Percentiles rank a stretch among this genome's conserved stretches.
phyloP scores from a whole-genome alignment of 2,797 vertebrate genomes.

The Siniperca obscura region DNA sequence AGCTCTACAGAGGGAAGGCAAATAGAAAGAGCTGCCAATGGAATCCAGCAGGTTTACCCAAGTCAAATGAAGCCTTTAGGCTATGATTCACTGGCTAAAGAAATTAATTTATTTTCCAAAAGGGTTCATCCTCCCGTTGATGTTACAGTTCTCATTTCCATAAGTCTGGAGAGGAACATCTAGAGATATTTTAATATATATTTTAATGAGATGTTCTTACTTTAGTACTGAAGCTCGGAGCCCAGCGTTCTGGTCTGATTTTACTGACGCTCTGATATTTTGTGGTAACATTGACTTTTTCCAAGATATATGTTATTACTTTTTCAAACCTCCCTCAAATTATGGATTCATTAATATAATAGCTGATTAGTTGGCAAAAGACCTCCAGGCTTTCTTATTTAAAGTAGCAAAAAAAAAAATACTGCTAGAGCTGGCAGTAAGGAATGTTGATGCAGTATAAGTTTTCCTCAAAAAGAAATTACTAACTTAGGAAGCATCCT shows the following conservation, averaged over 20 bases:
- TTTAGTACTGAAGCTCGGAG: background rate
- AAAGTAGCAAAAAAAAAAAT: background rate
- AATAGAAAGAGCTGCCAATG: conserved; percentile 51
- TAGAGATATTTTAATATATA: conserved; percentile 33
- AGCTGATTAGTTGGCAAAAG: background rate
- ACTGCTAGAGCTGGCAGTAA: background rate
- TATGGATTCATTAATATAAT: background rate
- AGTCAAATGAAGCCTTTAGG: conserved; percentile 63
- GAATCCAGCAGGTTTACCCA: conserved; percentile 54
- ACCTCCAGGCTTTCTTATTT: background rate
- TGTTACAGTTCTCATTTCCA: conserved; percentile 50
- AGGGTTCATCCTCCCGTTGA: conserved; percentile 46
- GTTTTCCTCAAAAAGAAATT: background rate
- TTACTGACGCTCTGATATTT: background rate
- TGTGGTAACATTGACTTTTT: background rate
- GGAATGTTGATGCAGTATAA: background rate
- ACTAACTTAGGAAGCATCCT: background rate
- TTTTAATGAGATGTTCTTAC: conserved; percentile 41
- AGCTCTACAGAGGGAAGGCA: conserved; percentile 49
- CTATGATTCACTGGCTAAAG: conserved; percentile 43
- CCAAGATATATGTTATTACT: background rate
- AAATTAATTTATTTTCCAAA: conserved; percentile 51
- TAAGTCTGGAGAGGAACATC: conserved; percentile 50
- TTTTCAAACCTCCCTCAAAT: background rate
- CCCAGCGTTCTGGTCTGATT: background rate